phyloP scores from a whole-genome alignment of 30 jellyfish, hydroid and myxozoan species.

The Morbakka virulenta region DNA sequence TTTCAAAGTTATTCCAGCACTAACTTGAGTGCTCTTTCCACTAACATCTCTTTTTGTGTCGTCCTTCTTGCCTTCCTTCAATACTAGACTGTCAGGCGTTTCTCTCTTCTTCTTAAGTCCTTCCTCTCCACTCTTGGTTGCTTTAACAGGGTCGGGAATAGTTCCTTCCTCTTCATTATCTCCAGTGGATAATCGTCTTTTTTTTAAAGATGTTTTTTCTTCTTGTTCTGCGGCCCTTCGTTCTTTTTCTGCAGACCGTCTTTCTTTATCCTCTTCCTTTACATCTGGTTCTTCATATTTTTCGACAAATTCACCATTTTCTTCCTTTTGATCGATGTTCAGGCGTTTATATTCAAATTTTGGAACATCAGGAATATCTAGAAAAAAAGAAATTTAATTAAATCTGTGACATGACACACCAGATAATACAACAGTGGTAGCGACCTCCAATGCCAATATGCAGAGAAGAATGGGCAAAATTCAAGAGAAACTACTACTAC shows the following conservation, averaged over 20 bases:
- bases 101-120: no score
- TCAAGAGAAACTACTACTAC: no score
- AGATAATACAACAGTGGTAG: not conserved
- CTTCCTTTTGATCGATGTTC: conserved; percentile 82
- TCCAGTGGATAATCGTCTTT: conserved; percentile 11
- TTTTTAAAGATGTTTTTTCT: conserved; percentile 12
- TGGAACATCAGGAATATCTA: conserved; percentile 20
- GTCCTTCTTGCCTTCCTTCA: no score
- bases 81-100: no score
- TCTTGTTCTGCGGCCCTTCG: conserved; percentile 6
- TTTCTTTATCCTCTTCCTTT: conserved; percentile 27
- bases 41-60: no score
- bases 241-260: conserved; percentile 34
- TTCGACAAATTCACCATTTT: conserved; percentile 90
- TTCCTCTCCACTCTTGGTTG: conserved; percentile 14
- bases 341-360: conserved; percentile 82
- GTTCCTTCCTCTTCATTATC: not conserved
- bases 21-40: no score
- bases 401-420: not conserved
- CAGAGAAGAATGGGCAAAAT: no score
- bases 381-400: not conserved
- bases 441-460: not conserved
- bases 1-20: no score
- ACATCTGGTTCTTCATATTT: conserved; percentile 43
- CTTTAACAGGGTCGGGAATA: no score